Percentiles rank a stretch among this genome's conserved stretches.
Evolutionary conservation across 2,888 invertebrate genomes (phyloP).

Genomic region (Volucella inflata): DNA sequence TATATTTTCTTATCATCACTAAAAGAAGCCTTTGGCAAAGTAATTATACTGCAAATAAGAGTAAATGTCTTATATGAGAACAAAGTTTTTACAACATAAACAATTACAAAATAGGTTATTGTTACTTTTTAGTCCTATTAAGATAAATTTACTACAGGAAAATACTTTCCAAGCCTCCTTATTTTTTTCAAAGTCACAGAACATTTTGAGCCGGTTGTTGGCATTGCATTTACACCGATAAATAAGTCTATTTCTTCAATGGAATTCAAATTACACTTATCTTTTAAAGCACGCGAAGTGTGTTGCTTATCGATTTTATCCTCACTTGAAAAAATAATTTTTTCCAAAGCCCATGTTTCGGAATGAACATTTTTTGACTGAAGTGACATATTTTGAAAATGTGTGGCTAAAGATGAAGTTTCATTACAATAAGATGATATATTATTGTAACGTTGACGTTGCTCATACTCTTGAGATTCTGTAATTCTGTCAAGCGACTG

Average conservation of each 20-base stretch:
- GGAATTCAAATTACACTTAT: slow-evolving; percentile 82
- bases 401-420: slow-evolving; percentile 67
- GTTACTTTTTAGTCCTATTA: slow-evolving; percentile 74
- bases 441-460: slow-evolving; percentile 79
- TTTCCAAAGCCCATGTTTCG: slow-evolving; percentile 48
- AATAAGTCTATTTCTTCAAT: slow-evolving; percentile 82
- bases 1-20: slow-evolving; percentile 68
- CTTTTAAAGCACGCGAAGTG: slow-evolving; percentile 78
- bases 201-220: slow-evolving; percentile 83
- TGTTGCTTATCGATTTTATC: slow-evolving; percentile 58
- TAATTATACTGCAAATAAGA: slow-evolving; percentile 72
- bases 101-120: slow-evolving; percentile 68
- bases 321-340: slow-evolving; percentile 66
- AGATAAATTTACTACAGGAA: slow-evolving; percentile 85
- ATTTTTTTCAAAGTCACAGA: slow-evolving; percentile 85
- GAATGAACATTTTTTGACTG: slow-evolving; percentile 79
- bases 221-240: slow-evolving; percentile 82
- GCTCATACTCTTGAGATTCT: slow-evolving; percentile 90
- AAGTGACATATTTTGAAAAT: slow-evolving; percentile 66
- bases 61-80: slow-evolving; percentile 64
- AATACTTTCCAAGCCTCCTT: slow-evolving; percentile 88
- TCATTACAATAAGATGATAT: slow-evolving; percentile 78
- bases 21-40: slow-evolving; percentile 73
- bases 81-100: slow-evolving; percentile 65
- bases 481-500: slow-evolving; percentile 94